A percentile compares a stretch with the other conserved stretches of the same genome.
These are phyloP conservation scores for Syngnathus floridae DNA, from an alignment of 2,113 vertebrate genomes.

Conservation along the genomic window DNA sequence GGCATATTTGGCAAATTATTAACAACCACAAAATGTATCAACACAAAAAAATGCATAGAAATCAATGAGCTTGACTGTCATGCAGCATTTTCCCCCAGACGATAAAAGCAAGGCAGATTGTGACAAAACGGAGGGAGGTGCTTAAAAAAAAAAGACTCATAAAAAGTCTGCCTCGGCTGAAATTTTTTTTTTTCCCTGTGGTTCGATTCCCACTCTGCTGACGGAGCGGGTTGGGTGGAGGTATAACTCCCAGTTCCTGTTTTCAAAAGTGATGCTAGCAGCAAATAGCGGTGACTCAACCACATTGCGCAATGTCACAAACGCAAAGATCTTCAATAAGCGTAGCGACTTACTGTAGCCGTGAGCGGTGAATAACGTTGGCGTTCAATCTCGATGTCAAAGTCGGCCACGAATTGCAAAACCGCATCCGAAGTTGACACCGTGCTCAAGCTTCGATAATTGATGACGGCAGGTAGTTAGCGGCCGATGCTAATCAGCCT, in stretches of 20 bases:
- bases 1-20: slow-evolving; percentile 87
- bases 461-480: not conserved
- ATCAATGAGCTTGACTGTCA: slow-evolving; percentile 72
- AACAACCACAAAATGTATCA: slow-evolving; percentile 70
- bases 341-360: too few relatives aligned
- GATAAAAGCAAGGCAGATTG: slow-evolving; percentile 62
- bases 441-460: not conserved
- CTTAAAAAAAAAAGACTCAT: not conserved
- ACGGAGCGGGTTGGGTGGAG: slow-evolving; percentile 3
- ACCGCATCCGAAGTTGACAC: not conserved
- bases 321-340: not conserved
- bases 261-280: not conserved
- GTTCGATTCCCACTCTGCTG: not conserved
- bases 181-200: not conserved
- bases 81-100: slow-evolving; percentile 75
- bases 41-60: slow-evolving; percentile 82
- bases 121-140: not conserved
- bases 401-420: not conserved
- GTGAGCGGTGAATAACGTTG: not conserved
- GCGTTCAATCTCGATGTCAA: not conserved
- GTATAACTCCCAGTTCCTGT: slow-evolving; percentile 2
- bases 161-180: not conserved
- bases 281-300: not conserved
- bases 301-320: not conserved
- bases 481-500: not conserved